Conservation (phyloP, 2,888 invertebrate genomes). For the Nephrotoma guestfalica region DNA sequence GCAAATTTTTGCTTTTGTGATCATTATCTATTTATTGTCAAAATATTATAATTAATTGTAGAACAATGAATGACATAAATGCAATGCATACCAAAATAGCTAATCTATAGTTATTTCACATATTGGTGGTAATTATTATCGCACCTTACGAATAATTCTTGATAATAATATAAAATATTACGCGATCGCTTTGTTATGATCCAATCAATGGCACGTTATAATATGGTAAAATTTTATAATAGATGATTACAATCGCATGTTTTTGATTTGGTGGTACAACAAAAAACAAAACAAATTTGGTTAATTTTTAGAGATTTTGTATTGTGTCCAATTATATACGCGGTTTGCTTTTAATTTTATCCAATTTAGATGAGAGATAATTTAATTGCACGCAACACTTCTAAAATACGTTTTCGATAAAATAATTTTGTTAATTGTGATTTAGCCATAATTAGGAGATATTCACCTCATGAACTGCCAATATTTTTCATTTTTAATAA, state of each 20-base stretch:
- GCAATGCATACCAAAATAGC: not conserved
- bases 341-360: not conserved
- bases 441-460: too few species aligned
- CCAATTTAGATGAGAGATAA: not conserved
- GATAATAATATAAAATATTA: not conserved
- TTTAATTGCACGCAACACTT: not conserved
- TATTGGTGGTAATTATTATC: not conserved
- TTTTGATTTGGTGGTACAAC: not conserved
- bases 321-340: not conserved
- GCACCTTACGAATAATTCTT: not conserved
- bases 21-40: not conserved
- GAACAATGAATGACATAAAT: not conserved
- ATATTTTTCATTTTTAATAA: too few species aligned
- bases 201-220: not conserved
- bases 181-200: not conserved
- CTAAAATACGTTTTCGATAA: not conserved
- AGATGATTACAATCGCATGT: not conserved
- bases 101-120: not conserved
- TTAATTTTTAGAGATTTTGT: not conserved
- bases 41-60: not conserved
- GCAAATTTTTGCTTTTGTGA: not conserved
- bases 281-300: not conserved
- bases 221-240: not conserved
- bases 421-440: not conserved
- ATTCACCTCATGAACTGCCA: too few species aligned